Evolutionary conservation across 2,888 invertebrate species (phyloP), one percentile per base, ranked within the genome.

Genomic region (Metallyticus violacea): DNA sequence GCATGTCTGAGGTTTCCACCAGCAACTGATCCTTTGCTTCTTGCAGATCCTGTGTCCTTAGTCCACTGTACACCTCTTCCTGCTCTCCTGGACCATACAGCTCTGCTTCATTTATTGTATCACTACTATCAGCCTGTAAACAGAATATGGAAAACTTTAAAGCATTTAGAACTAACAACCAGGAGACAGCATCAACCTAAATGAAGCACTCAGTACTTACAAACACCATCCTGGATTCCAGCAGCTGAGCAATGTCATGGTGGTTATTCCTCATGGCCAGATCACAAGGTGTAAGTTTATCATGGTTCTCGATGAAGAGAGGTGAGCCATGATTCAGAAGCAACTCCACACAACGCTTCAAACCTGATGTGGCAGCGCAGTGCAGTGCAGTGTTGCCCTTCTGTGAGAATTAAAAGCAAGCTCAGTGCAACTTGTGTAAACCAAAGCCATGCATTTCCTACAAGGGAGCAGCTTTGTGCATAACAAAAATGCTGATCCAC

Each of bases 1-100:
- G 92, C 95, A 95, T 95, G 91, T 95, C 95, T 6, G 95, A 94
- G 2, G 95, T 95, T 90, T 95, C 95, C 28, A 95, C 95, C 76
- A 95, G 91, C 85, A 95, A 91, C 90, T 95, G 94, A 90, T 95
- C 95, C 91, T 95, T 95, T 76, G 95, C 95, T 91, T 95, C 95
- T 90, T 95, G 95, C 76, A 95, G 91, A 90, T 95, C 95, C 90
- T 95, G 95, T 87, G 94, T 94, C 86, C 94, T 91, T 86, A 95
- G 91, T 6, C 95, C 95, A 89, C 93, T 93, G 90, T 94, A 93
- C n/a, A 93, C 93, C 89, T 93, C 93, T 86, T 92, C 92, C 86
- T 92, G 92, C 86, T 92, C 92, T 22, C 88, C 88, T 81, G 91
- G 89, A 27, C 89, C 89, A 77, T 89, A 89, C 25, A 91, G 90